phyloP scores from a whole-genome alignment of 2,113 vertebrate species.

The Polyodon spathula region DNA sequence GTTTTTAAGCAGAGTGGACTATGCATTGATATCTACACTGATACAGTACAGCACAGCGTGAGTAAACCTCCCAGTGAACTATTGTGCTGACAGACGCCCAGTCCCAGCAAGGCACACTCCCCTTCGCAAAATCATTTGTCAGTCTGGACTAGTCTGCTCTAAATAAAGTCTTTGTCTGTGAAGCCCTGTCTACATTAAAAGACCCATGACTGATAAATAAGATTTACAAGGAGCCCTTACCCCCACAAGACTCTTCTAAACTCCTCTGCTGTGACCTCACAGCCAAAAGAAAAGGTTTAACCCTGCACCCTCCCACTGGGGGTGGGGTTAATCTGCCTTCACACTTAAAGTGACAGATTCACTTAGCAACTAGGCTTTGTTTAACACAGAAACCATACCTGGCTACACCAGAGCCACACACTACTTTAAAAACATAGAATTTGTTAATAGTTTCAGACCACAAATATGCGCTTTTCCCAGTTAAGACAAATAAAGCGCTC shows the following conservation, averaged over 20 bases:
- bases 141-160: background rate
- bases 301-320: background rate
- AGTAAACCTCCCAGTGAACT: too few species aligned
- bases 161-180: background rate
- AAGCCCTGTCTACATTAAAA: too few species aligned
- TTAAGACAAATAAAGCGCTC: too few species aligned
- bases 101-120: background rate
- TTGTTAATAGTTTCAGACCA: too few species aligned
- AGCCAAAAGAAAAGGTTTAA: background rate
- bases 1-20: too few species aligned
- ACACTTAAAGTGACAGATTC: background rate
- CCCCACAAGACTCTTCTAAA: background rate
- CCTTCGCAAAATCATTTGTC: constrained; percentile 6
- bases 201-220: constrained; percentile 2
- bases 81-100: background rate
- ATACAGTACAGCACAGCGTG: too few species aligned
- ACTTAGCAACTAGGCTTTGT: background rate
- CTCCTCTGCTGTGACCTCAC: background rate
- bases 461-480: too few species aligned
- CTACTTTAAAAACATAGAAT: too few species aligned
- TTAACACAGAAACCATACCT: too few species aligned
- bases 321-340: background rate
- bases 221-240: background rate
- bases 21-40: too few species aligned
- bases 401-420: too few species aligned